Conservation (phyloP, 2,888 invertebrate genomes). For the Tridacna gigas region DNA sequence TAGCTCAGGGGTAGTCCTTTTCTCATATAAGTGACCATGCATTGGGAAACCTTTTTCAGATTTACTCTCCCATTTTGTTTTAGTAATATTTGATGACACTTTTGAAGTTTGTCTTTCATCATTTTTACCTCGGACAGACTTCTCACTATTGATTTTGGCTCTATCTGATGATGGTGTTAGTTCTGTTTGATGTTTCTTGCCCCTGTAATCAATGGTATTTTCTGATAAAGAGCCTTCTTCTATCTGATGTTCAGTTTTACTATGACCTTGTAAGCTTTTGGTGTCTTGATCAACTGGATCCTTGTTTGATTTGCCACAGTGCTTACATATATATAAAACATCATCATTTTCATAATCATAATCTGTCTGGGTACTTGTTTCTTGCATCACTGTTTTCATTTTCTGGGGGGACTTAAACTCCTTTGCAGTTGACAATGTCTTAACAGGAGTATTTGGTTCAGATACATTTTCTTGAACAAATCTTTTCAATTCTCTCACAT, state of each 20-base stretch:
- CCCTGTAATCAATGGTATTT: neutral
- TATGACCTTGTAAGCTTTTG: conserved; percentile 2
- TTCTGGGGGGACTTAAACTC: conserved; percentile 12
- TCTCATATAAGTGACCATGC: neutral
- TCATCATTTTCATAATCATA: conserved; percentile 29
- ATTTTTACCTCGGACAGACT: neutral
- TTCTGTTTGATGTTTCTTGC: neutral
- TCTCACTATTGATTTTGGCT: neutral
- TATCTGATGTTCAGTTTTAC: neutral
- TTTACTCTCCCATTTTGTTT: conserved; percentile 21
- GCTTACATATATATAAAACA: conserved; percentile 54
- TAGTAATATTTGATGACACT: neutral
- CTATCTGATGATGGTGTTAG: neutral
- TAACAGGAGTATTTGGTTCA: conserved; percentile 52
- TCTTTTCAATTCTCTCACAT: conserved; percentile 62
- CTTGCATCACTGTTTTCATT: conserved; percentile 29
- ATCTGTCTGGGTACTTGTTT: conserved; percentile 58
- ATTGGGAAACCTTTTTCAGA: conserved; percentile 12
- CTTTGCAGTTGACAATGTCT: neutral
- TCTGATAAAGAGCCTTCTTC: neutral
- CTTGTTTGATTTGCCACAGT: conserved; percentile 61
- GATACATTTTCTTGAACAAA: conserved; percentile 56
- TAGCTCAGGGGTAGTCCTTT: conserved; percentile 26
- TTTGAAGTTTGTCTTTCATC: conserved; percentile 3
- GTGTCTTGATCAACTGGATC: conserved; percentile 32